Percentiles rank a stretch among this genome's conserved stretches.
Conservation (phyloP, 2,797 vertebrate species). For the Hirundo rustica region DNA sequence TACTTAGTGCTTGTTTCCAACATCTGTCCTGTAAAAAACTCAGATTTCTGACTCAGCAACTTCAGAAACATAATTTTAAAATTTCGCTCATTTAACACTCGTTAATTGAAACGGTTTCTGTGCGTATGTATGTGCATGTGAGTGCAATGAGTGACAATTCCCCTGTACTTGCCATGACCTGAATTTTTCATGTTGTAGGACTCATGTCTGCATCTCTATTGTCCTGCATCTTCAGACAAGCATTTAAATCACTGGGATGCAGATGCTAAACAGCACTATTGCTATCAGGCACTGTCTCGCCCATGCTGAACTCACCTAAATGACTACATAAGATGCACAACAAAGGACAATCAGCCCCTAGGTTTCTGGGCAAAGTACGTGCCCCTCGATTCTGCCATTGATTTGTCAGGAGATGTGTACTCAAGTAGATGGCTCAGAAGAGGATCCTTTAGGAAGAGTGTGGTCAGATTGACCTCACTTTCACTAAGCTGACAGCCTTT, state of each 20-base stretch:
- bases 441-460: conserved; percentile 64
- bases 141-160: not conserved
- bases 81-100: not conserved
- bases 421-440: conserved; percentile 38
- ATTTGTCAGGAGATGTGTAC: conserved; percentile 48
- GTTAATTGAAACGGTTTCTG: not conserved
- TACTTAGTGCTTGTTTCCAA: not conserved
- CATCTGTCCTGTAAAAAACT: not conserved
- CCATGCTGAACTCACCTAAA: not conserved
- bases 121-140: rapidly evolving
- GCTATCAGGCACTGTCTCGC: not conserved
- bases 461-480: conserved; percentile 64
- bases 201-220: not conserved
- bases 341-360: conserved; percentile 38
- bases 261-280: not conserved
- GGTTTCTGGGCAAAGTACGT: conserved; percentile 12
- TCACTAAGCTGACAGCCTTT: conserved; percentile 41
- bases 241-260: not conserved
- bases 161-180: not conserved
- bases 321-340: not conserved
- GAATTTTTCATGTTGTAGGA: not conserved
- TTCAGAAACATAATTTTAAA: not conserved
- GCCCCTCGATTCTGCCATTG: conserved; percentile 37
- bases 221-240: not conserved
- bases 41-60: not conserved